Evolutionary conservation across 1,140 invertebrate genomes (phyloP).

Genomic region (Leguminivora glycinivorella): DNA sequence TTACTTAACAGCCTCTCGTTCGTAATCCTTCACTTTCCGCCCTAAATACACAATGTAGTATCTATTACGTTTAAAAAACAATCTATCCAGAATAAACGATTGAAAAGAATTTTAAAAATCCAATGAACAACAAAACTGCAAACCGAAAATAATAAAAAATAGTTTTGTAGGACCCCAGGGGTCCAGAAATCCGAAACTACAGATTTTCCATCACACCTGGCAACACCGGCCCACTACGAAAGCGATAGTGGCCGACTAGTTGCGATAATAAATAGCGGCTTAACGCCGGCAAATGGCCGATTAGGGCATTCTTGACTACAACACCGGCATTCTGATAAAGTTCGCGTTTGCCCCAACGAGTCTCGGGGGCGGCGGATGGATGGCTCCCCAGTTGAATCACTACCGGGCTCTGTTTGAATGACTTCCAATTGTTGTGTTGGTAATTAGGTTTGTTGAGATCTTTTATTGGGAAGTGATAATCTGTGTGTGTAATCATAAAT

Average conservation of each 20-base stretch:
- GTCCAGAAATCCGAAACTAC: not conserved
- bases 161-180: not conserved
- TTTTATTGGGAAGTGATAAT: no score
- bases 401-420: slow-evolving; percentile 34
- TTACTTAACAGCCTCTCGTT: no score
- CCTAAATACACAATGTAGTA: no score
- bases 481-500: no score
- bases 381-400: slow-evolving; percentile 51
- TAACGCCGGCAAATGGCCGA: slow-evolving; percentile 71
- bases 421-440: not conserved
- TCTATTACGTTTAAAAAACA: no score
- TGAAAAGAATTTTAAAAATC: no score
- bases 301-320: slow-evolving; percentile 74
- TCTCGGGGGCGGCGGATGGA: slow-evolving; percentile 57
- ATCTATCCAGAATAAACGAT: no score
- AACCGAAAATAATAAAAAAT: no score
- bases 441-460: slow-evolving; percentile 18
- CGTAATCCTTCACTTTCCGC: no score
- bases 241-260: slow-evolving; percentile 68
- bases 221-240: slow-evolving; percentile 43
- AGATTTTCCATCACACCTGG: not conserved
- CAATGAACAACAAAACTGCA: no score
- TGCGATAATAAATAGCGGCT: slow-evolving; percentile 73
- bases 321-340: slow-evolving; percentile 68
- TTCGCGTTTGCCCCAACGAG: slow-evolving; percentile 67